A percentile compares a stretch with the other conserved stretches of the same genome.
Evolutionary conservation across 2,888 invertebrate genomes (phyloP).

Genomic region (Drosophila demipolita): DNA sequence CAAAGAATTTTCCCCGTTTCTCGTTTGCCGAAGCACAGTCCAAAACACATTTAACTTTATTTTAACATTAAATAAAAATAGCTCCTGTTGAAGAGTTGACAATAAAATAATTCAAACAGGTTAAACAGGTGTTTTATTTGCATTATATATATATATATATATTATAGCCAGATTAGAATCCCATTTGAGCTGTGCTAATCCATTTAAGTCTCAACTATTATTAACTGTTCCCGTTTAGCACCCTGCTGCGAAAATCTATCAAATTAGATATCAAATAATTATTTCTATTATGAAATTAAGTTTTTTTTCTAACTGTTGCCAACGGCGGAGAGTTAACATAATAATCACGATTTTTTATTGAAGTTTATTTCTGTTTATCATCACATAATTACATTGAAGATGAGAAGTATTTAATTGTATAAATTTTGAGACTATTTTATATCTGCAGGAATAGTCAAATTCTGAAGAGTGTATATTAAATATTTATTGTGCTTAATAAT

Average conservation of each 20-base stretch:
- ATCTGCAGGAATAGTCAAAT: background rate
- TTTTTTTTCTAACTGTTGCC: background rate
- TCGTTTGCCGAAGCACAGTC: background rate
- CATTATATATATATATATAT: background rate
- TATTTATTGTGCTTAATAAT: background rate
- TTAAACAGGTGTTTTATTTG: constrained; percentile 19
- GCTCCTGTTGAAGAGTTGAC: background rate
- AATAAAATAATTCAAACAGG: constrained; percentile 16
- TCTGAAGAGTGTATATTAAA: background rate
- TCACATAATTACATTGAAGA: background rate
- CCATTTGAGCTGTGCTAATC: background rate
- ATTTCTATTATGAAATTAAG: constrained; percentile 3
- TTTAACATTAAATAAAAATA: background rate
- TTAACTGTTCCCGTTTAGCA: constrained; percentile 37
- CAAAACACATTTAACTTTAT: background rate
- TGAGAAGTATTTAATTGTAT: background rate
- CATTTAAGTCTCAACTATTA: constrained; percentile 16
- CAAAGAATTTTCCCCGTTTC: background rate
- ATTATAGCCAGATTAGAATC: background rate
- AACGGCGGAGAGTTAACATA: background rate
- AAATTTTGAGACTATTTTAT: background rate
- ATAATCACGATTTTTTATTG: background rate
- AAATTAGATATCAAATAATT: constrained; percentile 7
- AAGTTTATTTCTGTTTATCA: background rate
- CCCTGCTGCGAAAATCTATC: constrained; percentile 26